A percentile compares a stretch with the other conserved stretches of the same genome.
Evolutionary conservation across 2,113 vertebrate species (phyloP).

Genomic region (Pteropus alecto): DNA sequence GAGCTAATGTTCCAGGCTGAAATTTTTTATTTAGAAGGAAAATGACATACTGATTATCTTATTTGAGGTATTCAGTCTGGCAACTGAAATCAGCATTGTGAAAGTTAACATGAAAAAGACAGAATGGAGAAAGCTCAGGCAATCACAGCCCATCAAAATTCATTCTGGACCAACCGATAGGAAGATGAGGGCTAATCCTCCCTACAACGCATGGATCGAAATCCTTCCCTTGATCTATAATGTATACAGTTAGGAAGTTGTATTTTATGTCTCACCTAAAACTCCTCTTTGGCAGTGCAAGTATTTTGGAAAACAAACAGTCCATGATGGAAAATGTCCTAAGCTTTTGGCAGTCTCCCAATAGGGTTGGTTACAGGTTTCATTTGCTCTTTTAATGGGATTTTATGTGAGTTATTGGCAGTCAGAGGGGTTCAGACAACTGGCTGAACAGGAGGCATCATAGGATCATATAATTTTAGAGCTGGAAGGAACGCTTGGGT

Average conservation of each 20-base stretch:
- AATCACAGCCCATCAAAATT: not conserved
- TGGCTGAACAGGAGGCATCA: slow-evolving; percentile 43
- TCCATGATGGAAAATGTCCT: not conserved
- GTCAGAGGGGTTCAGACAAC: slow-evolving; percentile 50
- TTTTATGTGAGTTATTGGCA: slow-evolving; percentile 70
- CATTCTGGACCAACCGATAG: not conserved
- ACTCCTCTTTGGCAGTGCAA: not conserved
- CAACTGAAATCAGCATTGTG: not conserved
- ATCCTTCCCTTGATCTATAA: not conserved
- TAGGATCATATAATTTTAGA: slow-evolving; percentile 32
- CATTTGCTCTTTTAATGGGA: slow-evolving; percentile 65
- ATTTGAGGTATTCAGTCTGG: not conserved
- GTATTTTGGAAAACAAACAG: slow-evolving; percentile 55
- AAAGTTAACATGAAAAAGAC: not conserved
- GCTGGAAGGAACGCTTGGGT: not conserved
- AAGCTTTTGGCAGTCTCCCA: slow-evolving; percentile 38
- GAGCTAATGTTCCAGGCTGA: not conserved
- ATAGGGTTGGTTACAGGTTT: slow-evolving; percentile 57
- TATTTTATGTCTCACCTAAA: not conserved
- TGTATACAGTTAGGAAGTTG: not conserved
- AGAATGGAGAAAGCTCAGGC: not conserved
- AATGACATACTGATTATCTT: not conserved
- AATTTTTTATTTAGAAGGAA: not conserved
- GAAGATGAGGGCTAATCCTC: not conserved
- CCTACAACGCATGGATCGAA: no score